Base-by-base conservation (phyloP, 2,888 invertebrate genomes). In the Parnassius glacialis region DNA sequence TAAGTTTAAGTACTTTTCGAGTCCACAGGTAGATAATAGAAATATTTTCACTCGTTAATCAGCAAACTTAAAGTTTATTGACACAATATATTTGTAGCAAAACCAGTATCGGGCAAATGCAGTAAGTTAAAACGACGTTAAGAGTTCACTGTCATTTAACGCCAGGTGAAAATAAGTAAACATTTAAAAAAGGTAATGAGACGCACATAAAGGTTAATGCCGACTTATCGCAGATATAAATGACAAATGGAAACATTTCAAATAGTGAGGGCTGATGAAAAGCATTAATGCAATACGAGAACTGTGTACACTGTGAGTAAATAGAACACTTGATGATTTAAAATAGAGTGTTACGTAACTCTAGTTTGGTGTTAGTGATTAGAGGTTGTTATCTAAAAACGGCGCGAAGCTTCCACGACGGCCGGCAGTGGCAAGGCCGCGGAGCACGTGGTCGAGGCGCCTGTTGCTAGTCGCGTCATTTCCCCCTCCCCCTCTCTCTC, bases 361-460 rank as follows among this genome's bases (percentile, higher is more conserved):
- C 68, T 68, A 66, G 69, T 77, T 76, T 72, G 68, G 71, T 79
- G 75, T 76, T 71, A 68, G 71, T 79, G 75, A 79, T 81, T 80
- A 80, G 78, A 78, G 73, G 78, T 75, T 79, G 78, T 80, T 82
- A 81, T 81, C 81, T 84, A 81, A 84, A 87, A 84, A 89, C 85
- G 86, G 87, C 85, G 87, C 87, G 84, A 87, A 86, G 86, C 82
- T 84, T 82, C 83, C 74, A 83, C 73, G 69, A 74, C 74, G 75
- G 75, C 77, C 74, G 75, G 75, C 77, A 78, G 81, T 81, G 83
- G 87, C 90, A 90, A 91, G 90, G 90, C 84, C 89, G 84, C 71
- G 62, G 69, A 84, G 81, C 89, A 88, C 90, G 90, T 90, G 89
- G 85, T 74, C 64, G 67, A 74, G 83, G 83, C 87, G 87, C 88